These are phyloP conservation scores for Anolis apletophallus DNA, from an alignment of 2,797 vertebrate species.

Conservation along the genomic window DNA sequence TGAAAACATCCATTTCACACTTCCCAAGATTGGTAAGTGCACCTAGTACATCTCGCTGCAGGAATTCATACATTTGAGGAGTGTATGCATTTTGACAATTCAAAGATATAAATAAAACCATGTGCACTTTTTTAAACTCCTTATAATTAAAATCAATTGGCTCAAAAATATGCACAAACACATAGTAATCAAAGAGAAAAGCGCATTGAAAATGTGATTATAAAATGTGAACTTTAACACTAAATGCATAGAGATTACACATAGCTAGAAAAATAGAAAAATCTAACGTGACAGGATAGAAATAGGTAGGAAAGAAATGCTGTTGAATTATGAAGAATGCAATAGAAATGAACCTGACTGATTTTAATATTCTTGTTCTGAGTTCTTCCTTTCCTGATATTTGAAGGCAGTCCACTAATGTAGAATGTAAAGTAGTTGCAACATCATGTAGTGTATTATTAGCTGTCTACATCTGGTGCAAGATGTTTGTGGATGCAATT, in stretches of 20 bases:
- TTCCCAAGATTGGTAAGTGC: background rate
- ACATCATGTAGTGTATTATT: background rate
- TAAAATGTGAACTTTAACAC: too few relatives aligned
- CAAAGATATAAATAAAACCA: background rate
- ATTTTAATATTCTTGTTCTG: too few relatives aligned
- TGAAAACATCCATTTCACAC: background rate
- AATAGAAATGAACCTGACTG: too few relatives aligned
- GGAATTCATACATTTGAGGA: background rate
- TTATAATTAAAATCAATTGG: background rate
- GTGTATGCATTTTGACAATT: background rate
- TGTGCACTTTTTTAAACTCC: background rate
- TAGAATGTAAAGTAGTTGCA: background rate
- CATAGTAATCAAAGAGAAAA: background rate
- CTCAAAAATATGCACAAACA: background rate
- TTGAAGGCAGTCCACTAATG: background rate
- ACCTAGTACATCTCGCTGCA: background rate
- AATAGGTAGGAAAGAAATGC: too few relatives aligned
- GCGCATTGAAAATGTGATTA: too few relatives aligned
- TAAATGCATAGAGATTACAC: too few relatives aligned
- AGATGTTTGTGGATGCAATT: background rate
- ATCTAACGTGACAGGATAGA: too few relatives aligned
- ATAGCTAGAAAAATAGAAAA: too few relatives aligned
- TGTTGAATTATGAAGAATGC: too few relatives aligned
- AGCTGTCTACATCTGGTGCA: background rate
- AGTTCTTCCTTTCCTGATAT: background rate